Percentiles rank a stretch among this genome's conserved stretches.
phyloP scores from a whole-genome alignment of 2,888 invertebrate species.

The Cyclophora punctaria region DNA sequence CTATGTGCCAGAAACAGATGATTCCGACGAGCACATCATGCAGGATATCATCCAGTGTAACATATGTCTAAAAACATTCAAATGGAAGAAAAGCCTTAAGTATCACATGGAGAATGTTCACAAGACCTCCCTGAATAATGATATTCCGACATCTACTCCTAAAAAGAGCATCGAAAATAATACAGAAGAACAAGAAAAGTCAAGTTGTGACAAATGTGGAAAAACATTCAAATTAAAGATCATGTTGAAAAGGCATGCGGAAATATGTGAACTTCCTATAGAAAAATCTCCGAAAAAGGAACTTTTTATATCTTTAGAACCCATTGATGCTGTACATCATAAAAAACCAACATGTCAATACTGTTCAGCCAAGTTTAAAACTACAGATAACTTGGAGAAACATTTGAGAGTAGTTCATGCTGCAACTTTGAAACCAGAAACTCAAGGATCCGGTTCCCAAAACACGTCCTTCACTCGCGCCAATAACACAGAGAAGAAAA shows the following conservation, averaged over 20 bases:
- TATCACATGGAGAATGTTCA: conserved; percentile 39
- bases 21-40: conserved; percentile 53
- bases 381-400: conserved; percentile 49
- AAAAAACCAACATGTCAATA: conserved; percentile 41
- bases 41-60: conserved; percentile 38
- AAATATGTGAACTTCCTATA: conserved; percentile 37
- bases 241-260: conserved; percentile 61
- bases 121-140: conserved; percentile 5
- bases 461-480: no score
- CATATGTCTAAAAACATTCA: conserved; percentile 43
- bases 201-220: conserved; percentile 52
- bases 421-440: conserved; percentile 30
- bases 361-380: conserved; percentile 53
- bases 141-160: conserved; percentile 25
- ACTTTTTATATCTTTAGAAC: conserved; percentile 49
- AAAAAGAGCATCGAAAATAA: conserved; percentile 30
- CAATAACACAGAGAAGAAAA: neutral
- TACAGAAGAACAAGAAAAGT: conserved; percentile 42
- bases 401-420: conserved; percentile 59
- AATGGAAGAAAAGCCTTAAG: conserved; percentile 28
- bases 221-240: conserved; percentile 65
- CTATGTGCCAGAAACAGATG: conserved; percentile 53
- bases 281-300: conserved; percentile 43
- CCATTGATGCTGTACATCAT: conserved; percentile 36
- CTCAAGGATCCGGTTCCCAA: conserved; percentile 6